Evolutionary conservation across 2,113 vertebrate species (phyloP), one percentile per base, ranked within the genome.

Genomic region (Tinamus guttatus): DNA sequence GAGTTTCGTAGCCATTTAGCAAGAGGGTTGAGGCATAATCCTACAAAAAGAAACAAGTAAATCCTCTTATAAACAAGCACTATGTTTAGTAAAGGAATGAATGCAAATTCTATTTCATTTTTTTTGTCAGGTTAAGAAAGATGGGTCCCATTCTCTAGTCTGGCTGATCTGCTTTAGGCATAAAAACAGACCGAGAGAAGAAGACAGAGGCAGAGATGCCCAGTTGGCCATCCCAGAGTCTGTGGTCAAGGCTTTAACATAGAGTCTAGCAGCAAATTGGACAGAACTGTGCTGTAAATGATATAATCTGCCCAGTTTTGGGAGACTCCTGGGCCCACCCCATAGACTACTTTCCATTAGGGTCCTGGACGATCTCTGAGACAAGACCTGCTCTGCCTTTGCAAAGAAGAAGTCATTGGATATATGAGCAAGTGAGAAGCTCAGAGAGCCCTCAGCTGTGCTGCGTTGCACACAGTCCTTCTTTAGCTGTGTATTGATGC

Each of bases 1-100:
- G 97, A 11, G 97, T 98, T 98, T 99, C 98, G 93, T 99, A 99
- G 81, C 99, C 99, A 30, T 99, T 99, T 51, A 99, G 97, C 90
- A 99, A 97, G 95, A 99, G 92, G 4, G 99, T 98, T 56, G 99
- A 99, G 73, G 98, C 96, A 18, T 99, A 99, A 71, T 99, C 99
- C 99, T 99, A 76, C 21, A 21, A 63, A 80, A 86, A 49, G 47
- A 85, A 94, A 62, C 13, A 94, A 62, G 59, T 27, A 93, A 47
- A 68, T 87, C 13, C 9, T 81, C 30, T 69, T 28, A 85, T 41
- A 79, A 91, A 75, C 12, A 77, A 76, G 58, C 15, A 68, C 36
- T 58, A 5, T 24, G 4, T 67, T 93, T 74, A 74, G 32, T 21
- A 81, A 58, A 84, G 11, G 8, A 87, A 62, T 17, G 69, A 43